Percentiles rank a stretch among this genome's conserved stretches.
Evolutionary conservation across 2,888 invertebrate species (phyloP).

Genomic region (Himalopsyche tibetana): DNA sequence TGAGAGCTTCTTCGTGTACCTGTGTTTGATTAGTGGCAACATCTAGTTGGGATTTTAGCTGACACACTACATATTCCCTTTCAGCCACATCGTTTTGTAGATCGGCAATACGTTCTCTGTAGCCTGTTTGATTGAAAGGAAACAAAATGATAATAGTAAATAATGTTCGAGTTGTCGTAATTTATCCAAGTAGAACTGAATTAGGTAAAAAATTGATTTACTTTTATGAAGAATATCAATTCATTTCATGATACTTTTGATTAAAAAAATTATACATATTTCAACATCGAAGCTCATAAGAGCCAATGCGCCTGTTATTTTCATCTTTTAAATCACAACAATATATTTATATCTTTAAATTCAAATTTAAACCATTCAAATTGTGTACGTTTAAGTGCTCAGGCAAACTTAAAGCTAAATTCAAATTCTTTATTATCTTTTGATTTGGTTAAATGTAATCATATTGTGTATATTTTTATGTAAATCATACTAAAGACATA

Average conservation of each 20-base stretch:
- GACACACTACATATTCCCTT: constrained; percentile 48
- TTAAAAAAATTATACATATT: not conserved
- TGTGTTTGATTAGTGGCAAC: constrained; percentile 50
- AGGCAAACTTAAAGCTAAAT: too few species aligned
- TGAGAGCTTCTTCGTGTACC: constrained; percentile 59
- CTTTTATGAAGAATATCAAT: not conserved
- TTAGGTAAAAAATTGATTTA: not conserved
- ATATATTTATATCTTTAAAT: too few species aligned
- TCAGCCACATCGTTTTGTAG: constrained; percentile 57
- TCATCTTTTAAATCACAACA: too few species aligned
- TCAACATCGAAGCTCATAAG: too few species aligned
- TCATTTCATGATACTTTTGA: not conserved
- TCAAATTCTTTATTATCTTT: too few species aligned
- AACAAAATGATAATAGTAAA: not conserved
- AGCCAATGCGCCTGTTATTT: too few species aligned
- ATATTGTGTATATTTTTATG: too few species aligned
- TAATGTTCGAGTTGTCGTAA: not conserved
- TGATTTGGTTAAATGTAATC: too few species aligned
- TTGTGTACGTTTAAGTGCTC: too few species aligned
- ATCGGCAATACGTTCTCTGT: constrained; percentile 53
- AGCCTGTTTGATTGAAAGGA: constrained; percentile 40
- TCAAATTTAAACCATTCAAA: too few species aligned
- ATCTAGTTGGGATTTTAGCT: constrained; percentile 52
- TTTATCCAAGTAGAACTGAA: not conserved
- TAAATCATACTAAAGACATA: too few species aligned